Evolutionary conservation across 2,113 vertebrate species (phyloP).

Genomic region (Herpailurus yagouaroundi): DNA sequence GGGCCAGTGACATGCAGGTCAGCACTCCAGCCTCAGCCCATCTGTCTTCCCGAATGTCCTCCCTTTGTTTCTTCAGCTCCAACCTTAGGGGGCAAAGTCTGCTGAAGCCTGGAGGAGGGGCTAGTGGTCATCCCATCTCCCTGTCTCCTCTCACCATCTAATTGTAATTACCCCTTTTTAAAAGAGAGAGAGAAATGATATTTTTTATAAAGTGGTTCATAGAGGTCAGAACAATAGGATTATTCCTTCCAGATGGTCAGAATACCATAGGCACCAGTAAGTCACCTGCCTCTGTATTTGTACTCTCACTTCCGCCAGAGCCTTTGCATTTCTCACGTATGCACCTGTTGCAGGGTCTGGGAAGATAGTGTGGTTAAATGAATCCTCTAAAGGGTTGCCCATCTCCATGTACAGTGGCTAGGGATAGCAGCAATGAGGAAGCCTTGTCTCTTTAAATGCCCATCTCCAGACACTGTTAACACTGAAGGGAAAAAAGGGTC

Average conservation of each 20-base stretch:
- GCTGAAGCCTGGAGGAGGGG: background rate
- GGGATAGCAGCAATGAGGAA: background rate
- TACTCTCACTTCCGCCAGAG: background rate
- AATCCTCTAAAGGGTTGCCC: background rate
- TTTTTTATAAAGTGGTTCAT: slow-evolving; percentile 23
- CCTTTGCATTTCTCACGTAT: fast-evolving
- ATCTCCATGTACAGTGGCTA: background rate
- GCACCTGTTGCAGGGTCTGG: background rate
- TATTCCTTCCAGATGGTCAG: background rate
- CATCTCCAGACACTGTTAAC: background rate
- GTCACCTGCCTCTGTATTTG: background rate
- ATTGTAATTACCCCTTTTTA: slow-evolving; percentile 56
- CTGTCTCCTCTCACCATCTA: slow-evolving; percentile 47
- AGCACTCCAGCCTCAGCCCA: slow-evolving; percentile 54
- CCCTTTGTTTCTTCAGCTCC: slow-evolving; percentile 74
- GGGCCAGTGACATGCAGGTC: slow-evolving; percentile 67
- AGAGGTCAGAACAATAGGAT: background rate
- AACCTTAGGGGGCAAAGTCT: slow-evolving; percentile 50
- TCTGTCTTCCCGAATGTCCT: slow-evolving; percentile 71
- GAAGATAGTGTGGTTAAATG: background rate
- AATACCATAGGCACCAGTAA: background rate
- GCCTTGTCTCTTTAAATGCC: background rate
- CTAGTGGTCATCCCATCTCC: background rate
- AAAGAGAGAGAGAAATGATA: slow-evolving; percentile 41
- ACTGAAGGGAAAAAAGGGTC: background rate